Evolutionary conservation across 2,888 invertebrate species (phyloP), one percentile per base, ranked within the genome.

Genomic region (Stomorhina lunata): DNA sequence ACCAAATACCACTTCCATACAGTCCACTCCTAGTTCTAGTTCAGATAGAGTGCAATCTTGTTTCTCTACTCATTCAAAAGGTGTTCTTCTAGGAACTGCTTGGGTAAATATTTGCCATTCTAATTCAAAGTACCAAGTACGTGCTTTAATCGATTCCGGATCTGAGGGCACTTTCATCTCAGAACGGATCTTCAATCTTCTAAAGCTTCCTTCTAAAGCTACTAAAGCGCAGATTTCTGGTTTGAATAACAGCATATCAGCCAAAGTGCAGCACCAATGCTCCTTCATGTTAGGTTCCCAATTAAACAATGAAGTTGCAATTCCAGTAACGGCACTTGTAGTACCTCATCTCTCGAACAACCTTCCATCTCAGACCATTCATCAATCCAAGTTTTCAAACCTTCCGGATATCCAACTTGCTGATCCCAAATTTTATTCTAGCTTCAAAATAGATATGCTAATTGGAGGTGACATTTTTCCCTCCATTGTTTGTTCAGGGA

Each of bases 141-240:
- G 76, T 2, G 66, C 79, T 10, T 20, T 83, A 20, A 66, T 83
- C 17, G 68, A 77, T 20, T 69, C 77, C 1, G 73, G 83, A 0
- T 81, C 69, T 9, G 76, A 81, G 6, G 68, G 27, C 4, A 79
- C 69, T 0, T 77, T 84, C 20, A 63, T 78, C 9, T 72, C 72
- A 10, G 66, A 81, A 27, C 9, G 9, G 1, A 45, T 81, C 2
- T 75, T 48, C 25, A 45, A 40, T 1, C 43, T 73, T 5, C 43
- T 66, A 6, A 71, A 53, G 20, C 29, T 81, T 0, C 81, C 76
- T n/a, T n/a, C n/a, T n/a, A n/a, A n/a, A n/a, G n/a, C n/a, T n/a
- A n/a, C n/a, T n/a, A n/a, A n/a, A n/a, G n/a, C n/a, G n/a, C n/a
- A n/a, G n/a, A n/a, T n/a, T n/a, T n/a, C n/a, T n/a, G n/a, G n/a